Evolutionary conservation across 2,888 invertebrate genomes (phyloP).

Genomic region (Eugnorisma glareosa): DNA sequence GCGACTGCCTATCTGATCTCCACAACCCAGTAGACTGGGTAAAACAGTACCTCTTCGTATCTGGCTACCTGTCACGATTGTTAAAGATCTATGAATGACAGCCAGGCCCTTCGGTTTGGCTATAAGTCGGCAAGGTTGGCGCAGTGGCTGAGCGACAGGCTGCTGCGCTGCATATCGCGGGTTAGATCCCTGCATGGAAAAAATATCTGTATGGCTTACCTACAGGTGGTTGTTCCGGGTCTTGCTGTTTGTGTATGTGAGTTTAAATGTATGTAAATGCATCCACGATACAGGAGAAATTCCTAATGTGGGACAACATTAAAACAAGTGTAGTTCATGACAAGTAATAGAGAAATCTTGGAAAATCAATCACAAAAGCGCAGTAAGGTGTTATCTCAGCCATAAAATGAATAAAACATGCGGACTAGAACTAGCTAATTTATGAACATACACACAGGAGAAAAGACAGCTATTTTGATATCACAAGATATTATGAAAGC

Average conservation of each 20-base stretch:
- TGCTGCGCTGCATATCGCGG: no score
- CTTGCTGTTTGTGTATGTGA: no score
- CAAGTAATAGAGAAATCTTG: background rate
- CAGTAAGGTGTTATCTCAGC: constrained; percentile 3
- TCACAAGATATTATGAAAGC: constrained; percentile 48
- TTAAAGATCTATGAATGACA: background rate
- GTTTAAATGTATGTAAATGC: no score
- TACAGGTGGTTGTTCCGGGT: no score
- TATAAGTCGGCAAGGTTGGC: background rate
- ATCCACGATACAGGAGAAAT: no score
- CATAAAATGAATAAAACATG: constrained; percentile 47
- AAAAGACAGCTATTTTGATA: constrained; percentile 38
- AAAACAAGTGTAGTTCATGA: no score
- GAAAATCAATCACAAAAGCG: background rate
- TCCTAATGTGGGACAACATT: no score
- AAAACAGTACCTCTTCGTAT: background rate
- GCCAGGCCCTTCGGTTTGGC: background rate
- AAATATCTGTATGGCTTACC: no score
- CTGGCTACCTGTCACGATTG: background rate
- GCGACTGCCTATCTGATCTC: background rate
- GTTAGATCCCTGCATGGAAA: no score
- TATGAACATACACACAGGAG: constrained; percentile 26
- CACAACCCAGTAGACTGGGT: background rate
- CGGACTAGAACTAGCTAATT: constrained; percentile 10
- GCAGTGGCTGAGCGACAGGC: no score